Evolutionary conservation across 2,888 invertebrate species (phyloP).

Genomic region (Gordius sp.): DNA sequence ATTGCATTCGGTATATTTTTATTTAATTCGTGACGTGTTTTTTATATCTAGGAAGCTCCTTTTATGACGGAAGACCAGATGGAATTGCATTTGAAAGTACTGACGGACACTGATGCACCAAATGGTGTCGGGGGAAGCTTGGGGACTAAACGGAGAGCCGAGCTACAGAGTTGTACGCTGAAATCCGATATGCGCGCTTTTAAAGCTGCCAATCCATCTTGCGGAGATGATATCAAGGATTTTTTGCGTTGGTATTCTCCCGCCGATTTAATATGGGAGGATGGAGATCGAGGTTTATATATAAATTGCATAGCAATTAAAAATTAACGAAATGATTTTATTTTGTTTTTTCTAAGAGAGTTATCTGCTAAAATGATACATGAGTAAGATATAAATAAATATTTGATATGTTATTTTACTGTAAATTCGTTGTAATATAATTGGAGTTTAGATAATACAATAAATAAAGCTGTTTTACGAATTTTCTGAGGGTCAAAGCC

Average conservation of each 20-base stretch:
- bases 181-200: conserved; percentile 94
- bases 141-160: conserved; percentile 57
- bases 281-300: no score
- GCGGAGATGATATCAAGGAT: not conserved
- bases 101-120: conserved; percentile 59
- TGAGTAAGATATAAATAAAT: no score
- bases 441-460: no score
- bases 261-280: conserved; percentile 11
- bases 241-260: conserved; percentile 10
- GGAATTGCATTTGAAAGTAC: conserved; percentile 64
- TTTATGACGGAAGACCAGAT: conserved; percentile 77
- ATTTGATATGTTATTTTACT: no score
- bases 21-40: not conserved
- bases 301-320: no score
- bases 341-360: no score
- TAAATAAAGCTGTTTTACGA: no score
- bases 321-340: no score
- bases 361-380: no score
- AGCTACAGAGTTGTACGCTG: conserved; percentile 77
- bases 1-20: conserved; percentile 12
- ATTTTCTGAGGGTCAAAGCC: no score
- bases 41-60: conserved; percentile 47
- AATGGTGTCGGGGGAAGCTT: conserved; percentile 52
- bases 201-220: conserved; percentile 38
- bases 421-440: no score